A percentile compares a stretch with the other conserved stretches of the same genome.
Conservation (phyloP, 2,797 vertebrate species). For the Pangasius djambal region DNA sequence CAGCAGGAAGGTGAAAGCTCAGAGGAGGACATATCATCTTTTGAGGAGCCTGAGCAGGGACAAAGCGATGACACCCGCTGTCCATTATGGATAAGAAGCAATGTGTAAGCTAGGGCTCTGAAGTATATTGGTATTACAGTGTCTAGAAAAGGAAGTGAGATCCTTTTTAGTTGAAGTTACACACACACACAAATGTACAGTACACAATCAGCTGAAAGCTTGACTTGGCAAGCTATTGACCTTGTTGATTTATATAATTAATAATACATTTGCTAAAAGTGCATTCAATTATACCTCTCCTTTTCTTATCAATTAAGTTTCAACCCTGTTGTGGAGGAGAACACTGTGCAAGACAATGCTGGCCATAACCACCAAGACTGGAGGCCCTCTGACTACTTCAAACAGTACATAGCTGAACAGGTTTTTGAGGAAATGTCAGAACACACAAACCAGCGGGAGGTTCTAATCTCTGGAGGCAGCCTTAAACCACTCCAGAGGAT, state of each 20-base stretch:
- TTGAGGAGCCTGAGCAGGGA: neutral
- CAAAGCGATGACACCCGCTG: neutral
- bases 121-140: no score
- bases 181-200: neutral
- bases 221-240: no score
- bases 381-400: neutral
- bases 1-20: neutral
- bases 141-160: no score
- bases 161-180: neutral
- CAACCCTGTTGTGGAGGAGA: neutral
- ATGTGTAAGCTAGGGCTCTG: neutral
- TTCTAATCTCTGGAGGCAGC: no score
- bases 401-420: conserved; percentile 16
- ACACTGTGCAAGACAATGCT: neutral
- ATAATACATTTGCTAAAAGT: neutral
- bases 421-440: conserved; percentile 12
- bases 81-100: neutral
- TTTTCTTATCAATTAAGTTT: neutral
- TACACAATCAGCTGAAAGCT: no score
- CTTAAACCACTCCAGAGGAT: no score
- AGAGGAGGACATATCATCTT: neutral
- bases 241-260: no score
- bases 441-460: no score
- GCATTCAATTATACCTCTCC: neutral
- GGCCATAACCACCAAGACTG: neutral